Base-by-base conservation (phyloP, 2,113 vertebrate genomes). In the Saccopteryx bilineata region DNA sequence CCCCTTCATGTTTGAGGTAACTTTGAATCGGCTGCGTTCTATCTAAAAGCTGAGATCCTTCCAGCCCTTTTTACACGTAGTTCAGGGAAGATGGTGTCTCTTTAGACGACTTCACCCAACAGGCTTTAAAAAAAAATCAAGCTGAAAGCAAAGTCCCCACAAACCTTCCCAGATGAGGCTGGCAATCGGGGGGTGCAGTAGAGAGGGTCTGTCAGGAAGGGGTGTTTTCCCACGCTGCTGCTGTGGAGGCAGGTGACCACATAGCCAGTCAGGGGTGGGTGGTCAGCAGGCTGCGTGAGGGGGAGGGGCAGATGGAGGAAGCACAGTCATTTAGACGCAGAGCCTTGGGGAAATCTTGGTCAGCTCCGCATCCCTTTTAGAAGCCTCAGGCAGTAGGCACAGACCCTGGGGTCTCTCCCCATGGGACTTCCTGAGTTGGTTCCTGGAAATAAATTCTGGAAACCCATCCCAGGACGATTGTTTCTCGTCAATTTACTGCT, bases 391-490 rank as follows among this genome's bases (percentile, higher is more conserved):
- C 28, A 39, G 9, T 6, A 60, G 66, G 15, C 6, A 61, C 31
- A 90, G 48, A 7, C 33, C 19, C 24, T 14, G 9, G 6, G 28
- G 63, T 80, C 87, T 75, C 46, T 80, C 7, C 24, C 61, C 6
- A 24, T 0, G 31, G 24, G 13, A 9, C 19, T 9, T 5, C 1
- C 0, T n/a, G 24, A 12, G 8, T 6, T 3, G 5, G 5, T 7
- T 48, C 65, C 50, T 72, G 69, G 33, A 19, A 19, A 1, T 50
- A 23, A 76, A 46, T 79, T 79, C 76, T 87, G 24, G 15, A 80
- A 79, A 90, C 52, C 28, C 65, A 39, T 50, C 48, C 28, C 69
- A 66, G 13, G 14, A 14, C 18, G 5, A 9, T 79, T 39, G 10
- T 52, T 88, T 87, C 63, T 68, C 54, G 15, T 8, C 68, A 10